Conservation (phyloP, 1,140 invertebrate species). For the Drosophila lacertosa region DNA sequence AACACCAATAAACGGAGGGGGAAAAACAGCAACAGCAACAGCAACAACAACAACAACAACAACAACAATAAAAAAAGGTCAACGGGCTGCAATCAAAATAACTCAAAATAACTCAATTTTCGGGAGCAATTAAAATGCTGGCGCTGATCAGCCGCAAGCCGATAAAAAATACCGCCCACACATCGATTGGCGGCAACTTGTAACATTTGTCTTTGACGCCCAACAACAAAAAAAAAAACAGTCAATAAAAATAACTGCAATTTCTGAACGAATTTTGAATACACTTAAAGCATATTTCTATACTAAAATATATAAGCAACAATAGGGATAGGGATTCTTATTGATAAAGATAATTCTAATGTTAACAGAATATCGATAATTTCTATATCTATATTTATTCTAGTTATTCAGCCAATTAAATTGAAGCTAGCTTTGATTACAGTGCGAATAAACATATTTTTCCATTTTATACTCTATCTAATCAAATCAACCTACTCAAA, state of each 20-base stretch:
- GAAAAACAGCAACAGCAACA: constrained; percentile 2
- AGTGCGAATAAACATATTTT: too few species aligned
- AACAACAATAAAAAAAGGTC: constrained; percentile 61
- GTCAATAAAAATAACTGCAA: not conserved
- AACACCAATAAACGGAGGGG: too few species aligned
- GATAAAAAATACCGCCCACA: constrained; percentile 67
- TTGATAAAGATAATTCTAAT: too few species aligned
- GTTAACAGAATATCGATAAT: too few species aligned
- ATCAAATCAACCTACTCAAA: not conserved
- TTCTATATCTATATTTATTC: too few species aligned
- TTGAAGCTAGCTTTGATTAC: too few species aligned
- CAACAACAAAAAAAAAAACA: not conserved
- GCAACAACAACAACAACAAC: constrained; percentile 7
- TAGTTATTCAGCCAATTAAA: too few species aligned
- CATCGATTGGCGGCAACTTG: constrained; percentile 66
- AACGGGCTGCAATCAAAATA: constrained; percentile 80
- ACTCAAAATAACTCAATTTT: constrained; percentile 79
- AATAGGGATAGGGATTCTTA: too few species aligned
- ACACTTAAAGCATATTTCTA: not conserved
- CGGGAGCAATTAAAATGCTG: constrained; percentile 78
- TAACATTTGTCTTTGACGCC: constrained; percentile 49
- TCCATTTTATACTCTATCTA: too few species aligned
- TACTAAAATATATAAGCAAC: too few species aligned
- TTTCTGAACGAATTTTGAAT: not conserved
- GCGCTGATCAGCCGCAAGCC: constrained; percentile 37